These are phyloP conservation scores for Dryobates pubescens DNA, from an alignment of 2,797 vertebrate genomes.

Conservation along the genomic window DNA sequence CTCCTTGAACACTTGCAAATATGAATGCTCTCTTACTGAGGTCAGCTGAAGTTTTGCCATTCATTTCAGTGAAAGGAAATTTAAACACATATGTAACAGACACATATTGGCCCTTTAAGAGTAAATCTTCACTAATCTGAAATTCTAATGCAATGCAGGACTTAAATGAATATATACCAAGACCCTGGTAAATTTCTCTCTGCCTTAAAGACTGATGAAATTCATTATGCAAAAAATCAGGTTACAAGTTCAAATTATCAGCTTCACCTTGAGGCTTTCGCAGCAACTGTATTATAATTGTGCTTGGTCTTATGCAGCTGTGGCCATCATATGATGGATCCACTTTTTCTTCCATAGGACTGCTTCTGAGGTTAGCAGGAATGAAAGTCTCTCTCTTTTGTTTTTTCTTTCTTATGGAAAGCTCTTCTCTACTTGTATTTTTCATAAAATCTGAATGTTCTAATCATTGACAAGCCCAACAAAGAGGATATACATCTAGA, in stretches of 20 bases:
- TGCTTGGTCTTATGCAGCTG: not conserved
- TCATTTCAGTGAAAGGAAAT: not conserved
- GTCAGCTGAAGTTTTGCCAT: not conserved
- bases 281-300: not conserved
- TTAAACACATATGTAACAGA: not conserved
- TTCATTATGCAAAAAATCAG: conserved; percentile 12
- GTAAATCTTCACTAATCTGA: conserved; percentile 1
- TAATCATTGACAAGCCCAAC: not conserved
- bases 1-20: not conserved
- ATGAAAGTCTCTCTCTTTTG: not conserved
- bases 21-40: not conserved
- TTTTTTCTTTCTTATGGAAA: not conserved
- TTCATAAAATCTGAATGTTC: not conserved
- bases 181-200: not conserved
- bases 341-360: not conserved
- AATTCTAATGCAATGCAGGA: conserved; percentile 9
- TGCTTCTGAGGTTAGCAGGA: not conserved
- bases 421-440: not conserved
- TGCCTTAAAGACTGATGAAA: conserved; percentile 11
- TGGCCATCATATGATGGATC: not conserved
- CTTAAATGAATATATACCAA: not conserved
- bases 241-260: not conserved
- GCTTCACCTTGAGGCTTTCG: conserved; percentile 33
- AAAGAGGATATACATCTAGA: not conserved
- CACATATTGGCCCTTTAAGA: not conserved